Conservation (phyloP, 2,113 vertebrate genomes). For the Sisor rabdophorus region DNA sequence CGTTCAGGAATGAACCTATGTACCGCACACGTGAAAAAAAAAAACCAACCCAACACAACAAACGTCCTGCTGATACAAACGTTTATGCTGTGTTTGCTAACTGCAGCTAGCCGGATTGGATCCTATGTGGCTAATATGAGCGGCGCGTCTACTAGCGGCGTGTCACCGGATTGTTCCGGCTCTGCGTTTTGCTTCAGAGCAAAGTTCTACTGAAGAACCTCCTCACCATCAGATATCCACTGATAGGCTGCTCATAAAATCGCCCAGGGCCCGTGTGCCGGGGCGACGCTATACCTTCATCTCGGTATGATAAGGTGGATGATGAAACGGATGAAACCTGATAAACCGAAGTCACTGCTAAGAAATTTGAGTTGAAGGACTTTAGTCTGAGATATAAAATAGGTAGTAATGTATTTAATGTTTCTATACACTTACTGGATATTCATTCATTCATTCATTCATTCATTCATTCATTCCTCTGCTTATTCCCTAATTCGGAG, state of each 20-base stretch:
- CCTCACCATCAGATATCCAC: slow-evolving; percentile 21
- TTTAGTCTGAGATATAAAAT: too few relatives aligned
- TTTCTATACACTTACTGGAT: too few relatives aligned
- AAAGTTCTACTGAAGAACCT: slow-evolving; percentile 22
- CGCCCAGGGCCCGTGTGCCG: not conserved
- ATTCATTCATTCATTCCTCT: too few relatives aligned
- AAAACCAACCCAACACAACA: not conserved
- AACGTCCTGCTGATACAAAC: not conserved
- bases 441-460: too few relatives aligned
- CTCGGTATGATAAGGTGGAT: not conserved
- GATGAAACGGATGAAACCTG: not conserved
- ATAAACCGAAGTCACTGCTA: not conserved
- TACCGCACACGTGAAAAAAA: not conserved
- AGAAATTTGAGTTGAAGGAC: too few relatives aligned
- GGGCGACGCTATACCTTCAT: not conserved
- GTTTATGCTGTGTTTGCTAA: not conserved
- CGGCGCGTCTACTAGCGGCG: not conserved
- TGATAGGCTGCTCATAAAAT: slow-evolving; percentile 27
- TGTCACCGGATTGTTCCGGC: not conserved
- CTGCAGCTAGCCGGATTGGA: not conserved
- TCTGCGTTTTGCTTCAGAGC: not conserved
- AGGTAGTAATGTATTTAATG: too few relatives aligned
- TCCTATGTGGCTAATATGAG: not conserved
- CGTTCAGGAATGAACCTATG: not conserved
- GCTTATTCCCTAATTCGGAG: too few relatives aligned